Evolutionary conservation across 1,140 invertebrate species (phyloP), one percentile per base, ranked within the genome.

Genomic region (Achatina immaculata): DNA sequence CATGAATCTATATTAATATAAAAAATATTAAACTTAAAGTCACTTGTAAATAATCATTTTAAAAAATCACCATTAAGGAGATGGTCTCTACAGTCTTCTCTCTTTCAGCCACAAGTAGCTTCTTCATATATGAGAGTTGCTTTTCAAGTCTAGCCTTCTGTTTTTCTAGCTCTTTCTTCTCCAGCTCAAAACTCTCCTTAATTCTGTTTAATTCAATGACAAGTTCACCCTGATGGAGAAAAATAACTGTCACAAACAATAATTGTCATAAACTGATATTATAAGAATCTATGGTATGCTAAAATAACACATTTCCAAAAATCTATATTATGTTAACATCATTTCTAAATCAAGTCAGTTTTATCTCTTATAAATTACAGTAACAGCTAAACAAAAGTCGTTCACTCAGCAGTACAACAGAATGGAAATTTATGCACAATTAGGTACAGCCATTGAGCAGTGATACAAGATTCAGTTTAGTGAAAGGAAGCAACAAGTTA

Each of bases 161-260:
- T 19, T 3, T 72, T 34, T 80, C 45, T 45, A 80, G 68, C 66
- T 55, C 68, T 58, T 21, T n/a, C 31, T 80, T 72, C 48, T 80
- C 68, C 16, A 48, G 4, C 31, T 78, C 76, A 48, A 78, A 78
- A 42, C 38, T 48, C 24, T 78, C 76, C 48, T 68, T 78, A n/a
- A 78, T 78, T 43, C 28, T 43, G n/a, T n/a, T 65, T 40, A 78
- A 34, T 28, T 78, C 65, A 43, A 34, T 34, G 2, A 69, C 42
- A 28, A 78, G 76, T 24, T 78, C 76, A 24, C 28, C 40, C 76
- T 78, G 42, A 34, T 62, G 43, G 31, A 16, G 11, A 74, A 9
- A 43, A 73, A 73, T n/a, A 31, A 34, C n/a, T n/a, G n/a, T n/a
- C n/a, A 68, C 16, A 68, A 31, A 68, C 14, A 31, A 68, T n/a